These are phyloP conservation scores for Athetis lepigone DNA, from an alignment of 2,888 invertebrate genomes.

Conservation along the genomic window DNA sequence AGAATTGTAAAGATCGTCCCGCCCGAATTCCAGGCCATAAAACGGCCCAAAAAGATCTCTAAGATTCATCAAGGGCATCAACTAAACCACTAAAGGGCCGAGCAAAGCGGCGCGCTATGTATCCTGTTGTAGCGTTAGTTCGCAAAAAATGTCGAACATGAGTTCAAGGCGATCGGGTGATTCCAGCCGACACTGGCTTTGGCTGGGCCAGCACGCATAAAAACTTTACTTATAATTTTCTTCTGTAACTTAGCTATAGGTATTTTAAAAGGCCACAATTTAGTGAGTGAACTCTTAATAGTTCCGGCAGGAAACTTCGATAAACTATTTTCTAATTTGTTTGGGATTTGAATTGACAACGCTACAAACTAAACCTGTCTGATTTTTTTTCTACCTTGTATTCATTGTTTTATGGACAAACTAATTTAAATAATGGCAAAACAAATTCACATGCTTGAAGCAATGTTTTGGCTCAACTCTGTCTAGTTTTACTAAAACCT, in stretches of 20 bases:
- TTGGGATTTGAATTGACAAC: background rate
- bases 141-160: conserved; percentile 87
- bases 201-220: conserved; percentile 63
- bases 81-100: conserved; percentile 80
- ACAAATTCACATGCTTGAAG: background rate
- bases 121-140: conserved; percentile 83
- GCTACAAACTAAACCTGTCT: background rate
- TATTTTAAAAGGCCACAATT: background rate
- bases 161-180: conserved; percentile 89
- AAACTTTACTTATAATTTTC: conserved; percentile 46
- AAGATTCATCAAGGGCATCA: conserved; percentile 82
- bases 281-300: background rate
- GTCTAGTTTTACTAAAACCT: background rate
- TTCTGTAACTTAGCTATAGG: background rate
- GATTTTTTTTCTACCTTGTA: background rate
- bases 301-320: background rate
- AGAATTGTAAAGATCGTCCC: conserved; percentile 44
- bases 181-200: conserved; percentile 68
- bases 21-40: conserved; percentile 60
- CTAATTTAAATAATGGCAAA: background rate
- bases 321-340: background rate
- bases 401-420: background rate
- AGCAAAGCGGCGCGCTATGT: conserved; percentile 69
- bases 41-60: conserved; percentile 63
- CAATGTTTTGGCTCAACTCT: conserved; percentile 10